Conservation (phyloP, 92 coral and sea anemone genomes). For the Desmophyllum pertusum region DNA sequence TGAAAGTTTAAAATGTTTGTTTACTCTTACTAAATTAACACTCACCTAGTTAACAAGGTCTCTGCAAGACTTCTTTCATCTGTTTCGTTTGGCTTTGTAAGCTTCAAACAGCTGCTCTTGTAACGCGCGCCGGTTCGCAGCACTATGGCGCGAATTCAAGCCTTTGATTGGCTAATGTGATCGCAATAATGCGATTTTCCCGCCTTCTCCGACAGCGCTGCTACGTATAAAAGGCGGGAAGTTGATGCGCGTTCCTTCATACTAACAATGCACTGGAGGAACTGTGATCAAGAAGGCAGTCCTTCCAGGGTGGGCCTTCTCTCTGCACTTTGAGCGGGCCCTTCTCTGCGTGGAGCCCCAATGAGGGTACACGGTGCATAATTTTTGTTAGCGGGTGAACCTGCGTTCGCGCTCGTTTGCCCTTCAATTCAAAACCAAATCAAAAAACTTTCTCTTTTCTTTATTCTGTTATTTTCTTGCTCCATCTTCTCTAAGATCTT, state of each 20-base stretch:
- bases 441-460: background rate
- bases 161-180: constrained; percentile 32
- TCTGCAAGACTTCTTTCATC: constrained; percentile 20
- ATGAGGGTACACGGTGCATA: constrained; percentile 85
- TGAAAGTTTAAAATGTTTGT: background rate
- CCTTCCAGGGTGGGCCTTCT: constrained; percentile 71
- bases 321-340: constrained; percentile 71
- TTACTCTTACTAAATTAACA: background rate
- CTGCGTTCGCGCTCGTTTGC: constrained; percentile 97
- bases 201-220: constrained; percentile 25
- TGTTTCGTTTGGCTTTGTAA: background rate
- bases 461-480: background rate
- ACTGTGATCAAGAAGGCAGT: constrained; percentile 96
- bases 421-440: constrained; percentile 41
- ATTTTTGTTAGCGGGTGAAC: constrained; percentile 90
- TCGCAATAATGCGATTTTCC: constrained; percentile 37
- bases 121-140: constrained; percentile 4
- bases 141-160: constrained; percentile 29
- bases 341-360: constrained; percentile 77
- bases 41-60: constrained; percentile 30
- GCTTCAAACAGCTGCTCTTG: constrained; percentile 23
- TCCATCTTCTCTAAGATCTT: background rate
- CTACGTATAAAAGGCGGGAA: constrained; percentile 66
- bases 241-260: constrained; percentile 56
- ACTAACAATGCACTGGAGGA: constrained; percentile 92